Evolutionary conservation across 1,140 invertebrate genomes (phyloP).

Genomic region (Drosophila burlai): DNA sequence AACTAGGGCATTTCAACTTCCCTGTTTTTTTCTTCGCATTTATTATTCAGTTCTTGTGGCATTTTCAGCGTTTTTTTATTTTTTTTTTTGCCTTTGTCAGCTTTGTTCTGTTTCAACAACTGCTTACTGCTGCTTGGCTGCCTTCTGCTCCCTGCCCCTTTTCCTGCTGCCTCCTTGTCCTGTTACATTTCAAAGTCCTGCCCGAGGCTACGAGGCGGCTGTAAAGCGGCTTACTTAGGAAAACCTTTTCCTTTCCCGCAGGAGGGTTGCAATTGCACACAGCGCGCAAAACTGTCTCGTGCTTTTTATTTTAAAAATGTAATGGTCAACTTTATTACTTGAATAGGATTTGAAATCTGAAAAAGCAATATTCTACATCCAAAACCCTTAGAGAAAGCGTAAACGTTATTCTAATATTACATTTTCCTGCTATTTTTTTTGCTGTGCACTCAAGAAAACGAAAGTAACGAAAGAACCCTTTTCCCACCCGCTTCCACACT

Average conservation of each 20-base stretch:
- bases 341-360: background rate
- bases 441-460: conserved; percentile 9
- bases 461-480: conserved; percentile 7
- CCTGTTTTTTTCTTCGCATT: conserved; percentile 32
- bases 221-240: conserved; percentile 43
- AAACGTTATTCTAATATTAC: background rate
- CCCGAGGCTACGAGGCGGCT: conserved; percentile 25
- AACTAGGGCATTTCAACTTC: conserved; percentile 17
- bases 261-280: conserved; percentile 29
- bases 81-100: conserved; percentile 34
- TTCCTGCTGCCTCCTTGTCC: conserved; percentile 11
- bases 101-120: conserved; percentile 54
- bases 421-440: background rate
- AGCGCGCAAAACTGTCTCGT: background rate
- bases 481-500: background rate
- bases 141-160: conserved; percentile 20
- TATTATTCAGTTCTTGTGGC: conserved; percentile 70
- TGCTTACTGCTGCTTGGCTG: conserved; percentile 38
- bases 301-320: background rate
- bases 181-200: conserved; percentile 49
- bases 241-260: conserved; percentile 24
- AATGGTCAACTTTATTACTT: background rate
- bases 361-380: no score
- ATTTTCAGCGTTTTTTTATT: conserved; percentile 34
- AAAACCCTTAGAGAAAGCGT: background rate